Percentiles rank a stretch among this genome's conserved stretches.
These are phyloP conservation scores for Agrotis exclamationis DNA, from an alignment of 2,888 invertebrate species.

Conservation along the genomic window DNA sequence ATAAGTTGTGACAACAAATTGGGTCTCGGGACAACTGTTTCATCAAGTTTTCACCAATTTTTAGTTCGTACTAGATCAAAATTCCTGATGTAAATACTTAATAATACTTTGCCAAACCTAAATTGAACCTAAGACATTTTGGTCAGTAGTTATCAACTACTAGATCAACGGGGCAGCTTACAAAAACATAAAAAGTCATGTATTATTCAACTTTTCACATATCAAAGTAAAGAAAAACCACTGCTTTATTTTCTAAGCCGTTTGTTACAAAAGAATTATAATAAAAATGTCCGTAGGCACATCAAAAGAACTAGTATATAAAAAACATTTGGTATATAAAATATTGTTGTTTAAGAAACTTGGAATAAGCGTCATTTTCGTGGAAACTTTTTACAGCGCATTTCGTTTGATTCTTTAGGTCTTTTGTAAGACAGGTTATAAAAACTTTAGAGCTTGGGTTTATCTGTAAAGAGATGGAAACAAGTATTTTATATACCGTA, in stretches of 20 bases:
- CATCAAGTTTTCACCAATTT: no score
- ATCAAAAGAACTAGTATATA: neutral
- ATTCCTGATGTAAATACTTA: no score
- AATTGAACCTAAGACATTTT: no score
- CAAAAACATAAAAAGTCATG: constrained; percentile 4
- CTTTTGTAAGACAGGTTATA: constrained; percentile 31
- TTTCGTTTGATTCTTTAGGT: constrained; percentile 27
- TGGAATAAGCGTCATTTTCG: constrained; percentile 19
- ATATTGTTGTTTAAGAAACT: constrained; percentile 3
- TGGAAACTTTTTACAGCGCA: constrained; percentile 30
- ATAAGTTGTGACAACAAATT: no score
- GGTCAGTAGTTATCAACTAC: no score
- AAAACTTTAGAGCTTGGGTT: constrained; percentile 27
- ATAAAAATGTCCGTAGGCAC: constrained; percentile 19
- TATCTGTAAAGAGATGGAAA: constrained; percentile 9
- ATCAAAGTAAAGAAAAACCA: constrained; percentile 4
- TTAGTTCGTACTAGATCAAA: no score
- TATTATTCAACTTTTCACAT: constrained; percentile 5
- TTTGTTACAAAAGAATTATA: constrained; percentile 26
- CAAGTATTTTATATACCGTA: neutral
- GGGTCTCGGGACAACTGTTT: no score
- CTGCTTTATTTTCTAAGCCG: constrained; percentile 9
- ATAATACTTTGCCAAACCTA: no score
- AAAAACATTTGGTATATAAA: neutral
- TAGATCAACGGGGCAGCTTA: neutral